phyloP scores from a whole-genome alignment of 2,888 invertebrate species.

The Archips crataeganus region DNA sequence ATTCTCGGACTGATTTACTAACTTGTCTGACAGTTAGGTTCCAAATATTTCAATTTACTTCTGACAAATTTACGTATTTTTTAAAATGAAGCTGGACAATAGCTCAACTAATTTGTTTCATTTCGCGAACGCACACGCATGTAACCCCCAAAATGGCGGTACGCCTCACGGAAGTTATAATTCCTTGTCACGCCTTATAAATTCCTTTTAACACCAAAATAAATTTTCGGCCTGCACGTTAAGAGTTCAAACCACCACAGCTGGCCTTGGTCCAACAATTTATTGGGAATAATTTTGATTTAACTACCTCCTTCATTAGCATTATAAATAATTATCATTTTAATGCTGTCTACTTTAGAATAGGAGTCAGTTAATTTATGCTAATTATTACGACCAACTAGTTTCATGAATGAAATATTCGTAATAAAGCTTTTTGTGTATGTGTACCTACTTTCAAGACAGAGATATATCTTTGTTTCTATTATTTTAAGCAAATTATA shows the following conservation, averaged over 20 bases:
- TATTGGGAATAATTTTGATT: slow-evolving; percentile 55
- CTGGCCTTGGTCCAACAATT: slow-evolving; percentile 59
- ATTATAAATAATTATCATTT: slow-evolving; percentile 50
- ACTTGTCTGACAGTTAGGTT: no score
- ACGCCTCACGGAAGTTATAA: slow-evolving; percentile 44
- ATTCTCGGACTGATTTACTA: no score
- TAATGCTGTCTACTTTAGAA: slow-evolving; percentile 52
- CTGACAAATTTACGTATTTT: no score
- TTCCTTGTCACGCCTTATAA: slow-evolving; percentile 72
- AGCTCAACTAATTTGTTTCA: neutral
- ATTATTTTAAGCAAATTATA: slow-evolving; percentile 9
- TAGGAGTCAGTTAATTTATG: slow-evolving; percentile 58
- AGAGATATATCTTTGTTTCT: neutral
- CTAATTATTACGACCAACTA: slow-evolving; percentile 45
- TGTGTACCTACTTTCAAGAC: slow-evolving; percentile 1
- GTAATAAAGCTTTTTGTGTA: slow-evolving; percentile 34
- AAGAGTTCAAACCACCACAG: slow-evolving; percentile 56
- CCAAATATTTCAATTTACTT: no score
- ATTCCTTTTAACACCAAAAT: slow-evolving; percentile 67
- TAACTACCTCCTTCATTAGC: slow-evolving; percentile 49
- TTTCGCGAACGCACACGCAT: neutral
- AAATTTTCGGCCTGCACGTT: slow-evolving; percentile 56
- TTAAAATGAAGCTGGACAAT: no score
- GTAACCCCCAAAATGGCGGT: neutral
- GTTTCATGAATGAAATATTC: slow-evolving; percentile 59